These are phyloP conservation scores for Bucco capensis DNA, from an alignment of 2,113 vertebrate genomes.

Conservation along the genomic window DNA sequence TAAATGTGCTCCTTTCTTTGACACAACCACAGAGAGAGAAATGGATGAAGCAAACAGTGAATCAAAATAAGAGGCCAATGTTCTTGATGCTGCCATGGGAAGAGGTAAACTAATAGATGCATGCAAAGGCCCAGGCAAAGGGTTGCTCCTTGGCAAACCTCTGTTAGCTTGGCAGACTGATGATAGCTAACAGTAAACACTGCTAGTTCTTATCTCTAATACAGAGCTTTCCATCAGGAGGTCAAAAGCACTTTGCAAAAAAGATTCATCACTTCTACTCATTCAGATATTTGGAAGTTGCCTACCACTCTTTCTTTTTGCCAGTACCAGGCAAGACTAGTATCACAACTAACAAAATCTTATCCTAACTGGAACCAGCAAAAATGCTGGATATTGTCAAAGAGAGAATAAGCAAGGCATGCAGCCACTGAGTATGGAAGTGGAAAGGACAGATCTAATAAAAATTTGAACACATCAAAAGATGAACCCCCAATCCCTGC, in stretches of 20 bases:
- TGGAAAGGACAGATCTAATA: neutral
- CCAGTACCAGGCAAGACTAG: neutral
- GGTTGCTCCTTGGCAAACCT: neutral
- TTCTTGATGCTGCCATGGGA: neutral
- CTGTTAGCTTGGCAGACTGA: neutral
- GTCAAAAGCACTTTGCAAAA: neutral
- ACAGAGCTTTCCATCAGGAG: neutral
- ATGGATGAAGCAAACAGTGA: neutral
- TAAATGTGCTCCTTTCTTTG: neutral
- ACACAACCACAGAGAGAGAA: neutral
- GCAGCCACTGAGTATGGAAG: neutral
- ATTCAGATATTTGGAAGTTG: neutral
- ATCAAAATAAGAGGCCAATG: neutral
- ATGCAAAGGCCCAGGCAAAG: fast-evolving
- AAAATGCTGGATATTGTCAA: neutral
- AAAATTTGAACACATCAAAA: neutral
- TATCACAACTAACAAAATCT: neutral
- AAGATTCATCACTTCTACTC: neutral
- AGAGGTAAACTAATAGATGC: neutral
- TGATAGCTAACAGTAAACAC: neutral
- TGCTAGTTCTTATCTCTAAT: neutral
- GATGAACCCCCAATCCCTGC: neutral
- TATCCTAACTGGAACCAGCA: neutral
- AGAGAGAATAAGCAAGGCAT: neutral
- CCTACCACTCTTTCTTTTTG: neutral